Conservation (phyloP, 1,140 invertebrate species). For the Diuraphis noxia region DNA sequence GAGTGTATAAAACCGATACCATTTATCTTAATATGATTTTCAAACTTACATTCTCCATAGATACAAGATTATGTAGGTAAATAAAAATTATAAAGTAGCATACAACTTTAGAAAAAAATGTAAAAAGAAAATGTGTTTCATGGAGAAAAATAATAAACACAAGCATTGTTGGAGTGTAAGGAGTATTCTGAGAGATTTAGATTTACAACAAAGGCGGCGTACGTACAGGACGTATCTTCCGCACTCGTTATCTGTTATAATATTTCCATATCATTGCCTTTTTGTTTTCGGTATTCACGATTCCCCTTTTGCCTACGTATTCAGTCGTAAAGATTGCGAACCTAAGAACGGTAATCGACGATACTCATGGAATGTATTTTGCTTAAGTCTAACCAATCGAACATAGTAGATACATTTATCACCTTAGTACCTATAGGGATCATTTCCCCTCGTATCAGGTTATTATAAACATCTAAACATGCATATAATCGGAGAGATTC, state of each 20-base stretch:
- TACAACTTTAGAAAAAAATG: not conserved
- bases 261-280: conserved; percentile 45
- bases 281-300: conserved; percentile 21
- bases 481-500: not conserved
- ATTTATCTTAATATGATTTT: not conserved
- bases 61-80: not conserved
- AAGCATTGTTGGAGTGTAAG: not conserved
- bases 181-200: not conserved
- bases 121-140: not conserved
- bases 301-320: conserved; percentile 1
- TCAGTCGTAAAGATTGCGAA: conserved; percentile 28
- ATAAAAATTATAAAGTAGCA: not conserved
- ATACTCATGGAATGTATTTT: not conserved
- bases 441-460: not conserved
- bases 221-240: not conserved
- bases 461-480: not conserved
- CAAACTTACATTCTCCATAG: not conserved
- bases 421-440: not conserved
- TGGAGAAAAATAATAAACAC: conserved; percentile 22
- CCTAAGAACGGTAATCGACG: conserved; percentile 13
- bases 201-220: conserved; percentile 25
- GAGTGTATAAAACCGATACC: not conserved
- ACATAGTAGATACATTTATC: not conserved
- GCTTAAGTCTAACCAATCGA: not conserved
- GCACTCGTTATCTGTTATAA: conserved; percentile 22